Conservation (phyloP, 2,888 invertebrate species). For the Acleris sparsana region DNA sequence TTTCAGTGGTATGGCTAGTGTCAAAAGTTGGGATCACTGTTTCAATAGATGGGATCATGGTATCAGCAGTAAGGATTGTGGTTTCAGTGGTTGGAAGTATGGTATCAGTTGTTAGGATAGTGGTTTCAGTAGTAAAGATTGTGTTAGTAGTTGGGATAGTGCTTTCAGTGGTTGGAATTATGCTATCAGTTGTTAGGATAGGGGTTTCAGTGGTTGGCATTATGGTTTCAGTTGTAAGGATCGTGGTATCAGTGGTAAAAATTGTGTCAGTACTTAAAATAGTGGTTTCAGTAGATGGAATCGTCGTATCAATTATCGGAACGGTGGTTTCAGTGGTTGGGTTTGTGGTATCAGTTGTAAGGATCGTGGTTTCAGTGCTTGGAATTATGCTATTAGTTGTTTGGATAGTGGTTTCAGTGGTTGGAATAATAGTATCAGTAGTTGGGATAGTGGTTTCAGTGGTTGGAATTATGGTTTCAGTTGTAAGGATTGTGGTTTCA, state of each 20-base stretch:
- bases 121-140: neutral
- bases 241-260: neutral
- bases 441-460: too few species aligned
- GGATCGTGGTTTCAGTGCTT: too few species aligned
- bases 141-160: too few species aligned
- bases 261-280: neutral
- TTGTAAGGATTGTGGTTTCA: too few species aligned
- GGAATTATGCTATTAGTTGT: too few species aligned
- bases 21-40: neutral
- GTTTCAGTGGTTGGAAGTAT: neutral
- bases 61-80: neutral
- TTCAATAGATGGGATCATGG: slow-evolving; percentile 4
- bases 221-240: neutral
- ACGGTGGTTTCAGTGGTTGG: too few species aligned
- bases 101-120: neutral
- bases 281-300: neutral
- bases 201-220: slow-evolving; percentile 8
- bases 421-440: too few species aligned
- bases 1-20: neutral
- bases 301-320: neutral
- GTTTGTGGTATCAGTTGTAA: too few species aligned
- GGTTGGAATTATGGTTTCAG: too few species aligned
- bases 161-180: too few species aligned
- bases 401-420: too few species aligned
- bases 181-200: neutral